Evolutionary conservation across 2,113 vertebrate genomes (phyloP), one percentile per base, ranked within the genome.

Genomic region (Labeo catla): DNA sequence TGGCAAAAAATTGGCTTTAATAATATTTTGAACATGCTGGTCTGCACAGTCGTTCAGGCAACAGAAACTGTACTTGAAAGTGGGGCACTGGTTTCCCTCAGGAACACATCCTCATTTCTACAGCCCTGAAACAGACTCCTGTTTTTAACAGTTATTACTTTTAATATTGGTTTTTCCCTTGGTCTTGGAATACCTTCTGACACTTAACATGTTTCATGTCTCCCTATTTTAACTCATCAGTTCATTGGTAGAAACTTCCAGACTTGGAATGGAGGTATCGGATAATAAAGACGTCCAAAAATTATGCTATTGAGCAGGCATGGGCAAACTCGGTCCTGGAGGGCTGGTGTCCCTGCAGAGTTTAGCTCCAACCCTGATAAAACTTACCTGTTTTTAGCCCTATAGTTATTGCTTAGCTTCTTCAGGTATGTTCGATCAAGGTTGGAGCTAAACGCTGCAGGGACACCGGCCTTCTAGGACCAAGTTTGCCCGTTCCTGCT

Each of bases 21-120:
- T 70, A 72, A 10, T n/a, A 39, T 49, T 23, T 81, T n/a, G 52
- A 65, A 76, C 85, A 81, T 76, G 57, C 85, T 86, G 23, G 68
- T 76, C 79, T 19, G 12, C 19, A 43, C 4, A 80, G 19, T 81
- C 15, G 6, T 49, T 82, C 52, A 54, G 4, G 77, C 54, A 66
- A 9, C 77, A 68, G 65, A 79, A 28, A 47, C 66, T 76, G 70
- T n/a, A 70, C 43, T 74, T 74, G 11, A 47, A 81, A 43, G 11
- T 65, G 23, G 65, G 47, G 39, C n/a, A 61, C 21, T 52, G 47
- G 23, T 50, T 28, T 76, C 45, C 15, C 57, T 47, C 45, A 12
- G 19, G 19, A 65, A 47, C 77, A 50, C 83, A n/a, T 72, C 54
- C 52, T 59, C 19, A 49, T 79, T 43, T 39, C 2, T 78, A 50